These are phyloP conservation scores for Iselma pallidipennis DNA, from an alignment of 2,888 invertebrate species.

Conservation along the genomic window DNA sequence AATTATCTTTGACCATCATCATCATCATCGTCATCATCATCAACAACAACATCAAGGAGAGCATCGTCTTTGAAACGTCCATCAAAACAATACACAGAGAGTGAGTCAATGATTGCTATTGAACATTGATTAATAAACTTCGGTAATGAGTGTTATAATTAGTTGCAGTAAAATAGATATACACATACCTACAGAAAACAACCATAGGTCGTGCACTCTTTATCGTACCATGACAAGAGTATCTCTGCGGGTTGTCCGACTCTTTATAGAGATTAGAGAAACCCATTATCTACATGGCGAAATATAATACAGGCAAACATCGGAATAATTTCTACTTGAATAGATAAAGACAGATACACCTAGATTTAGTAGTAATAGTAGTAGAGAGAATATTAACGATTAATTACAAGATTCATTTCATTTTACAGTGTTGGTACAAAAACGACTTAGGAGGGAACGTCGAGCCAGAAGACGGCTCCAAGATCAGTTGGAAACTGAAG, in stretches of 20 bases:
- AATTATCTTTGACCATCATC: conserved; percentile 17
- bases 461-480: conserved; percentile 81
- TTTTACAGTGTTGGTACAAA: conserved; percentile 83
- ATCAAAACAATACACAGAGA: conserved; percentile 44
- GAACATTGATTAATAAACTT: conserved; percentile 58
- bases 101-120: conserved; percentile 48
- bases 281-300: conserved; percentile 21
- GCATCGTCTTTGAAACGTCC: conserved; percentile 22
- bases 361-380: too few relatives aligned
- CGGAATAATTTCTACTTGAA: neutral
- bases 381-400: neutral
- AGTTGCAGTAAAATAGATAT: conserved; percentile 46
- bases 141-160: conserved; percentile 57
- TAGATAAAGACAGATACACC: neutral
- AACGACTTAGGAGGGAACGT: conserved; percentile 86
- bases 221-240: conserved; percentile 40
- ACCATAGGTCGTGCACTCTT: conserved; percentile 36
- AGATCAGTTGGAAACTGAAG: conserved; percentile 81
- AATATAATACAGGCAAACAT: conserved; percentile 5
- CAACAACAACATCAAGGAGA: neutral
- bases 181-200: conserved; percentile 7
- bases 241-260: conserved; percentile 22
- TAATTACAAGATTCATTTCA: conserved; percentile 10
- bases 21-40: neutral
- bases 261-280: conserved; percentile 12